Evolutionary conservation across 2,113 vertebrate species (phyloP).

Genomic region (Lichenostomus cassidix): DNA sequence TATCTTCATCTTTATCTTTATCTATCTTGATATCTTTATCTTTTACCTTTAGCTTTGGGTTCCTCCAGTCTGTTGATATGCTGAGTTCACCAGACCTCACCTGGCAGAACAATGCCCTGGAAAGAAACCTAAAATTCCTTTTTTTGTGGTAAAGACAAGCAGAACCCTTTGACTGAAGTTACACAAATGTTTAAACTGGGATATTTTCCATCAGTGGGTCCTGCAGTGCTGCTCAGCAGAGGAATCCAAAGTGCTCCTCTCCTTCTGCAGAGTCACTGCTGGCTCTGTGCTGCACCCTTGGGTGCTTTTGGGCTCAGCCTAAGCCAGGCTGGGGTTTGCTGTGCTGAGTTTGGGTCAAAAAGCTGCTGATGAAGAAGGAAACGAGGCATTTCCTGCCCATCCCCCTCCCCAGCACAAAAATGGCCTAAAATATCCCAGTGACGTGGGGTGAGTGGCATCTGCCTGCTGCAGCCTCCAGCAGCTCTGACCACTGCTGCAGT

Average conservation of each 20-base stretch:
- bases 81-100: too few relatives aligned
- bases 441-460: not conserved
- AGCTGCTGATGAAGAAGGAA: not conserved
- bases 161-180: too few relatives aligned
- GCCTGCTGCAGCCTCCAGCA: not conserved
- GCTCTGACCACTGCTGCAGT: rapidly evolving
- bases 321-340: not conserved
- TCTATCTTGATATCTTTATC: too few relatives aligned
- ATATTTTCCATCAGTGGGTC: rapidly evolving
- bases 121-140: too few relatives aligned
- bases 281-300: not conserved
- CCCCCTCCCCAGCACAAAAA: not conserved
- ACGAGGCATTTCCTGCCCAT: constrained; percentile 18
- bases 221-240: not conserved
- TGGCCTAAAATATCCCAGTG: not conserved
- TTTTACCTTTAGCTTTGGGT: too few relatives aligned
- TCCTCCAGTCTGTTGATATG: too few relatives aligned
- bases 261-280: not conserved
- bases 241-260: rapidly evolving
- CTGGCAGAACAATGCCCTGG: too few relatives aligned
- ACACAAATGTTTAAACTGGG: too few relatives aligned
- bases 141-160: too few relatives aligned
- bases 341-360: not conserved
- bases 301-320: not conserved
- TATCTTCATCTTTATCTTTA: too few relatives aligned